Evolutionary conservation across 2,888 invertebrate species (phyloP).

Genomic region (Tachystola acroxantha): DNA sequence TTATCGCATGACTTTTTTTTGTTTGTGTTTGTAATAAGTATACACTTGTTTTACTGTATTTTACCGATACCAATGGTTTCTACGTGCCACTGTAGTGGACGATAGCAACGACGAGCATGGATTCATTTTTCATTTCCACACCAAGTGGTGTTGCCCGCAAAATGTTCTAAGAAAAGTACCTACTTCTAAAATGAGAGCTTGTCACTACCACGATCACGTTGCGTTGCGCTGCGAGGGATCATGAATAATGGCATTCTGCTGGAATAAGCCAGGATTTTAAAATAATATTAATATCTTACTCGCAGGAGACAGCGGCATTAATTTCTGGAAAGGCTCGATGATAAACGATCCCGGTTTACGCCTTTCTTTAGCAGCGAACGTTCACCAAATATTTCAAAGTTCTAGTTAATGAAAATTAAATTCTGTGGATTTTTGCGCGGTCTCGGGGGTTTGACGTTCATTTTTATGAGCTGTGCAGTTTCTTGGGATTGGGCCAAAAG

Average conservation of each 20-base stretch:
- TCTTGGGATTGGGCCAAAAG: too few relatives aligned
- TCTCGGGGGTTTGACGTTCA: too few relatives aligned
- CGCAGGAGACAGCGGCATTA: conserved; percentile 5
- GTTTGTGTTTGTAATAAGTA: too few relatives aligned
- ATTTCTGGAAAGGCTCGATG: conserved; percentile 6
- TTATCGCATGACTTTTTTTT: too few relatives aligned
- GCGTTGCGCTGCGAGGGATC: neutral
- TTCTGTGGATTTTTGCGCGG: neutral
- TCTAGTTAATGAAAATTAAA: neutral
- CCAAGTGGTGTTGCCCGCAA: too few relatives aligned
- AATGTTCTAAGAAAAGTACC: too few relatives aligned
- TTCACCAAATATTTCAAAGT: neutral
- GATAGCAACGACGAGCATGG: too few relatives aligned
- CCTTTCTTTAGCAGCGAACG: conserved; percentile 1
- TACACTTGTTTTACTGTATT: too few relatives aligned
- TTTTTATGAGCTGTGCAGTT: too few relatives aligned
- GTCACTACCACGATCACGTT: neutral
- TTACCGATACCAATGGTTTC: too few relatives aligned
- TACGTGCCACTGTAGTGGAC: too few relatives aligned
- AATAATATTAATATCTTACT: conserved; percentile 8
- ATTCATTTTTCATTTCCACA: too few relatives aligned
- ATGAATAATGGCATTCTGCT: conserved; percentile 1
- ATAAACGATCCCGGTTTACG: conserved; percentile 8
- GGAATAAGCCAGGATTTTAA: conserved; percentile 3
- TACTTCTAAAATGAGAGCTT: neutral